Evolutionary conservation across 1,140 invertebrate species (phyloP).

Genomic region (Pseudomyrmex gracilis): DNA sequence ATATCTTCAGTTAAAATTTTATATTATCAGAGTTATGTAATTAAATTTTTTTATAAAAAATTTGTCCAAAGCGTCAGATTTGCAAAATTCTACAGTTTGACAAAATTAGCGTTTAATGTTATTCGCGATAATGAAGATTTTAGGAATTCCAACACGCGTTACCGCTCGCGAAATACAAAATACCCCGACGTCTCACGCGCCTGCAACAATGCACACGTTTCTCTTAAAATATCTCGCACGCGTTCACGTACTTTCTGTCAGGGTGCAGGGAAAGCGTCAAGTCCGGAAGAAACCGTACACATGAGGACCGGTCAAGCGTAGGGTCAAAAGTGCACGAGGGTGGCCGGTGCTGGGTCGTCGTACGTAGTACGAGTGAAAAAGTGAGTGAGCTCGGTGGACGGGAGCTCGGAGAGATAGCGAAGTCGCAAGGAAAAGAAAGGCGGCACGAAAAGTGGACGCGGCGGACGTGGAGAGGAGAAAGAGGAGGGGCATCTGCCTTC

Average conservation of each 20-base stretch:
- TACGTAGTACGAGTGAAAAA: constrained; percentile 28
- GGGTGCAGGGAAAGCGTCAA: constrained; percentile 44
- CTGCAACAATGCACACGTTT: constrained; percentile 19
- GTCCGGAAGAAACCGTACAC: constrained; percentile 80
- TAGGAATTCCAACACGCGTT: not conserved
- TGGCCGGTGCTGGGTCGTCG: constrained; percentile 20
- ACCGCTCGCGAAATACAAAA: not conserved
- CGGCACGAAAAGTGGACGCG: constrained; percentile 28
- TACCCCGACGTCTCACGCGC: not conserved
- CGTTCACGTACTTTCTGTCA: constrained; percentile 12
- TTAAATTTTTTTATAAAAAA: too few relatives aligned
- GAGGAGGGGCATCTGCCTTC: constrained; percentile 81
- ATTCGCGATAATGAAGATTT: not conserved
- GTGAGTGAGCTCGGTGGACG: constrained; percentile 7
- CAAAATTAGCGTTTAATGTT: constrained; percentile 4
- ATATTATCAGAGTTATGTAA: not conserved
- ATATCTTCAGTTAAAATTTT: not conserved
- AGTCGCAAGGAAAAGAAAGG: constrained; percentile 35
- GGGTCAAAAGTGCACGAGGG: constrained; percentile 61
- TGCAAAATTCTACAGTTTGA: not conserved
- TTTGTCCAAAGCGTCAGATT: not conserved
- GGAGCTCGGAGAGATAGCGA: constrained; percentile 12
- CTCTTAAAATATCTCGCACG: constrained; percentile 47
- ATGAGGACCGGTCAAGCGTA: constrained; percentile 60
- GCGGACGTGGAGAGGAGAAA: constrained; percentile 17